Percentiles rank a stretch among this genome's conserved stretches.
Evolutionary conservation across 2,797 vertebrate genomes (phyloP).

Genomic region (Hybognathus amarus): DNA sequence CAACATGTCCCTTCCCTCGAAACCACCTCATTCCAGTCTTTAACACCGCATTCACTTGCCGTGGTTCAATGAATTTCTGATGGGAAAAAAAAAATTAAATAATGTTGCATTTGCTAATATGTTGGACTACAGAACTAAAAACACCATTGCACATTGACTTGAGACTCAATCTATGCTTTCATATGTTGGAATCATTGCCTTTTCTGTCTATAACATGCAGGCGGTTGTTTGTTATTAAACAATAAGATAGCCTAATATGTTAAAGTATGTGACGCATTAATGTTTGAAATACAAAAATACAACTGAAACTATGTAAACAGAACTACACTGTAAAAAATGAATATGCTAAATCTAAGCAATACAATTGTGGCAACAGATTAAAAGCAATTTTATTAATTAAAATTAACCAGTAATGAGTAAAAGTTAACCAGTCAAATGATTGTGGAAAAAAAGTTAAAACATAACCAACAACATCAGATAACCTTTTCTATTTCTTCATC

Average conservation of each 20-base stretch:
- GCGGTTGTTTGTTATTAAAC: not conserved
- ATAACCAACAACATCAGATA: too few relatives aligned
- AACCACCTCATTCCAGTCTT: not conserved
- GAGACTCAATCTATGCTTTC: not conserved
- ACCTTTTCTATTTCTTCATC: too few relatives aligned
- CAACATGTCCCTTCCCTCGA: not conserved
- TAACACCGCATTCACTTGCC: too few relatives aligned
- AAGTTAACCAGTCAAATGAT: too few relatives aligned
- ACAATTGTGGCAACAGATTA: too few relatives aligned
- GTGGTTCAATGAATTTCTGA: not conserved
- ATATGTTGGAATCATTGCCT: not conserved
- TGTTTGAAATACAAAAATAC: not conserved
- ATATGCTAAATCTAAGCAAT: too few relatives aligned
- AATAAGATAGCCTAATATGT: not conserved
- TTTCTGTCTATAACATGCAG: not conserved
- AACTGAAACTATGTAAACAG: not conserved
- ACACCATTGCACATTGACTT: not conserved
- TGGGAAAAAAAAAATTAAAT: too few relatives aligned
- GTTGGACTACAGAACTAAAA: not conserved
- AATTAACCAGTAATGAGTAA: too few relatives aligned
- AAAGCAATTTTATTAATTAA: too few relatives aligned
- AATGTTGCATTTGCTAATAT: not conserved
- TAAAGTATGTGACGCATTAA: not conserved
- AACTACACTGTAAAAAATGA: too few relatives aligned
- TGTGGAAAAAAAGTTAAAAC: too few relatives aligned